phyloP scores from a whole-genome alignment of 2,888 invertebrate genomes.

The Dryomyza anilis region DNA sequence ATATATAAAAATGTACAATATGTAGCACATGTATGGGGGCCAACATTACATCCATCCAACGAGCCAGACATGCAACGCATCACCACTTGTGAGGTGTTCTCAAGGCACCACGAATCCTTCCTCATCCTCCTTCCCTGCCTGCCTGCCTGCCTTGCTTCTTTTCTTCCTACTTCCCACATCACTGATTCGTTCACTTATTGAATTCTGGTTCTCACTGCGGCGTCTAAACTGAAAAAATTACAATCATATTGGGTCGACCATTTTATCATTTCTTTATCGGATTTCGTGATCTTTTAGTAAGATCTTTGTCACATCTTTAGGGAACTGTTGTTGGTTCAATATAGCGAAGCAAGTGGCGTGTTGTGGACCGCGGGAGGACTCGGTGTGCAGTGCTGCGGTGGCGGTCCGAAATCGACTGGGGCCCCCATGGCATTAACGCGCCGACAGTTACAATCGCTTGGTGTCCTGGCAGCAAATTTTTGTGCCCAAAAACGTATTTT shows the following conservation, averaged over 20 bases:
- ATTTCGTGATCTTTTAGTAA: conserved; percentile 58
- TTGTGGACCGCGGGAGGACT: not conserved
- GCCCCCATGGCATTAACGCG: conserved; percentile 22
- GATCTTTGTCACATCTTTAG: conserved; percentile 59
- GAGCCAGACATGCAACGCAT: not conserved
- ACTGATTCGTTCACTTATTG: no score
- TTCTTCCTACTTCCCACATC: no score
- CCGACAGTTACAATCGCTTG: conserved; percentile 19
- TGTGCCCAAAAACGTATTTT: conserved; percentile 31
- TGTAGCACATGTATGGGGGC: no score
- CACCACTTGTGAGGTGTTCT: conserved; percentile 23
- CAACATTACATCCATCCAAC: no score
- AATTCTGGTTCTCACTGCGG: no score
- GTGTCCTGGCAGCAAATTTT: not conserved
- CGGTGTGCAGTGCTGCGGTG: not conserved
- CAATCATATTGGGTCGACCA: conserved; percentile 61
- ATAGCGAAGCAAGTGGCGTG: conserved; percentile 47
- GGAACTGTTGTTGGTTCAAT: conserved; percentile 54
- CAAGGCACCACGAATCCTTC: not conserved
- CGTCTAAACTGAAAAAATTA: conserved; percentile 40
- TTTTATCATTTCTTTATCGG: conserved; percentile 61
- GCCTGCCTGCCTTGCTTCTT: no score
- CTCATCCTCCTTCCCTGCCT: not conserved
- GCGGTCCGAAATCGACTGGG: not conserved
- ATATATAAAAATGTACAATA: no score